Evolutionary conservation across 1,140 invertebrate species (phyloP).

Genomic region (roundworm (Caenorhabditis elegans)): DNA sequence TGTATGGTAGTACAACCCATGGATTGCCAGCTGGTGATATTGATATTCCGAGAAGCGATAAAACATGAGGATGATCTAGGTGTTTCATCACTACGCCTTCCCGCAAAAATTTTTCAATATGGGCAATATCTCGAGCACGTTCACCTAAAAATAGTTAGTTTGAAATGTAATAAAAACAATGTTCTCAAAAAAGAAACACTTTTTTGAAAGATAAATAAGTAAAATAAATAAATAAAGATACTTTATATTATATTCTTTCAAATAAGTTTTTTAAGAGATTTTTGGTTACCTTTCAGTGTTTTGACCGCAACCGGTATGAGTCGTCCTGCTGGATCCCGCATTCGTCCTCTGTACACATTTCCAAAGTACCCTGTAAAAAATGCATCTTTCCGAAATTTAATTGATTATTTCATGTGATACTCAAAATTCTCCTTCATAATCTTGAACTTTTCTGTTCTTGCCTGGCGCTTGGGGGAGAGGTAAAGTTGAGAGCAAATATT

Average conservation of each 20-base stretch:
- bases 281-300: conserved; percentile 55
- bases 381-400: not conserved
- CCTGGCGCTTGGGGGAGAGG: not conserved
- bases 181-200: too few species aligned
- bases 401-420: not conserved
- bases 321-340: conserved; percentile 50
- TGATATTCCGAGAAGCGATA: conserved; percentile 54
- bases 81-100: conserved; percentile 63
- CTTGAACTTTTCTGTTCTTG: not conserved
- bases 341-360: conserved; percentile 54
- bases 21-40: conserved; percentile 56
- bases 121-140: conserved; percentile 45
- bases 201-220: too few species aligned
- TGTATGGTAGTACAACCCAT: conserved; percentile 62
- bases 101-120: conserved; percentile 59
- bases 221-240: too few species aligned
- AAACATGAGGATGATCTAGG: conserved; percentile 61
- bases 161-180: too few species aligned
- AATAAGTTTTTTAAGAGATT: too few species aligned
- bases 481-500: not conserved
- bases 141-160: conserved; percentile 47
- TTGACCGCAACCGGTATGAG: conserved; percentile 53
- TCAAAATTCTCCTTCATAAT: not conserved
- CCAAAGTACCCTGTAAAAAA: conserved; percentile 57
- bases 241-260: too few species aligned